Percentiles rank a stretch among this genome's conserved stretches.
Evolutionary conservation across 2,888 invertebrate species (phyloP).

Genomic region (Phortica okadai): DNA sequence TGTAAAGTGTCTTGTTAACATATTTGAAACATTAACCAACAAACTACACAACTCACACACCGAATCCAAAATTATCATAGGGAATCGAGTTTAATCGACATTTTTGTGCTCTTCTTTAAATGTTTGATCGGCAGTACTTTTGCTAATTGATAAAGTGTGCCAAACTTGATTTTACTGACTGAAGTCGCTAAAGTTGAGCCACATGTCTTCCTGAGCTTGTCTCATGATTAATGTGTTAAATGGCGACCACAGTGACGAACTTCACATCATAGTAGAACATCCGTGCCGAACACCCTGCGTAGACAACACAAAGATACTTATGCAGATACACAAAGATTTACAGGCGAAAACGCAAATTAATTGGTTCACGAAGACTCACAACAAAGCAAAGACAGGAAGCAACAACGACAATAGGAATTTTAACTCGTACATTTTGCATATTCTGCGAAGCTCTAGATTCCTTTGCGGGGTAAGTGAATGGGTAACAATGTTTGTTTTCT

Average conservation of each 20-base stretch:
- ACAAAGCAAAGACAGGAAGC: conserved; percentile 23
- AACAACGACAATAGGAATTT: conserved; percentile 33
- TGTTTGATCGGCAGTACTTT: too few species aligned
- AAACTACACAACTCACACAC: conserved; percentile 33
- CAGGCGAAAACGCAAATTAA: conserved; percentile 60
- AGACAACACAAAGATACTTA: background rate
- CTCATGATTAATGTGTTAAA: too few species aligned
- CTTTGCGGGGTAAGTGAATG: background rate
- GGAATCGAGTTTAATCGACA: too few species aligned
- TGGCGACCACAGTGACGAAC: too few species aligned
- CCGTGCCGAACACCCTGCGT: background rate
- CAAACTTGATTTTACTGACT: too few species aligned
- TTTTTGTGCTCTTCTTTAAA: too few species aligned
- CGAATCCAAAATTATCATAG: conserved; percentile 18
- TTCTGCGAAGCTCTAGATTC: conserved; percentile 46
- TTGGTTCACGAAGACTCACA: conserved; percentile 51
- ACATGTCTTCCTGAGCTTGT: too few species aligned
- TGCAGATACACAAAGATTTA: conserved; percentile 25
- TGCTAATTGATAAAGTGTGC: too few species aligned
- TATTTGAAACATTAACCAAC: conserved; percentile 64
- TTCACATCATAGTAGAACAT: background rate
- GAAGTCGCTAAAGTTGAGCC: too few species aligned
- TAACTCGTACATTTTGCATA: conserved; percentile 49
- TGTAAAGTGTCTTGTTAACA: conserved; percentile 69
- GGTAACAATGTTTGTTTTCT: background rate